Evolutionary conservation across 2,888 invertebrate genomes (phyloP).

Genomic region (Pandemis corylana): DNA sequence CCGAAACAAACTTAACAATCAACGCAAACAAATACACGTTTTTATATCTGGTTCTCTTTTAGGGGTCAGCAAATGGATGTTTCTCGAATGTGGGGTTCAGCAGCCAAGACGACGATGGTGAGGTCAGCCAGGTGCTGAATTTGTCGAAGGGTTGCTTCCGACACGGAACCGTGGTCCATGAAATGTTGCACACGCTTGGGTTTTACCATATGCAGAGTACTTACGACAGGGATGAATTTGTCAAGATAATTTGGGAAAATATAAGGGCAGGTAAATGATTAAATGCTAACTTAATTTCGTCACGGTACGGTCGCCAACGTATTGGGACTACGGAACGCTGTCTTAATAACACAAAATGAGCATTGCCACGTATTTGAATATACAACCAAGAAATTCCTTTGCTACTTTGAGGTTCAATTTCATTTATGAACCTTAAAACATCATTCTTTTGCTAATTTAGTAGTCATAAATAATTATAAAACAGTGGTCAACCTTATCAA

Average conservation of each 20-base stretch:
- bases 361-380: no score
- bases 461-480: no score
- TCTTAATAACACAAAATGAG: no score
- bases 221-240: constrained; percentile 90
- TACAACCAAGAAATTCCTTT: no score
- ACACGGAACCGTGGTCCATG: constrained; percentile 89
- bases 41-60: constrained; percentile 7
- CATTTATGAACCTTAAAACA: no score
- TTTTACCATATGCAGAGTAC: constrained; percentile 94
- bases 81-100: constrained; percentile 76
- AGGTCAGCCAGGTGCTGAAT: constrained; percentile 77
- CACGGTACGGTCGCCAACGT: not conserved
- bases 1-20: not conserved
- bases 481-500: no score
- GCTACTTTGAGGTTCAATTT: no score
- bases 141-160: constrained; percentile 83
- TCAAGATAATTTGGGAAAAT: constrained; percentile 90
- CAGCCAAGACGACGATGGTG: constrained; percentile 56
- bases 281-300: not conserved
- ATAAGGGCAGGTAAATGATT: constrained; percentile 81
- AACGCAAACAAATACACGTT: not conserved
- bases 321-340: no score
- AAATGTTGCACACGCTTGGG: constrained; percentile 91
- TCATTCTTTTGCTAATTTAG: no score
- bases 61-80: constrained; percentile 88